Base-by-base conservation (phyloP, 2,113 vertebrate species). In the Otis tarda region DNA sequence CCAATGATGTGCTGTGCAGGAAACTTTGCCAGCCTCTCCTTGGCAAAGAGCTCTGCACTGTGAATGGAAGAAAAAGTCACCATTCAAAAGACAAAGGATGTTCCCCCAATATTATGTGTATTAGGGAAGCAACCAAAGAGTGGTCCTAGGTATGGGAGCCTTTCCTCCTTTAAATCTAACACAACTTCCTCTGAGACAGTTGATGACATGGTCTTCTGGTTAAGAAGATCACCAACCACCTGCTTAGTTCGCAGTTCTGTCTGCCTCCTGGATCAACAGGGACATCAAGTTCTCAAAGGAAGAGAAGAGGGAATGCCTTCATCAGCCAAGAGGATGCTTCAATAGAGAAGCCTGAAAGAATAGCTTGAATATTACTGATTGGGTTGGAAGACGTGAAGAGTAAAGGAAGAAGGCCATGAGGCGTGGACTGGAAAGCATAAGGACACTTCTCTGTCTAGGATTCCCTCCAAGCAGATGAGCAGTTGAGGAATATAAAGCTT, bases 1-100 rank as follows among this genome's bases (percentile, higher is more conserved):
- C 41, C 80, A 89, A 47, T 43, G 41, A 47, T 43, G 41, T 65
- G 33, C 27, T 80, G 27, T 68, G 83, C 68, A 90, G 69, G 71
- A 92, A 88, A 95, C 85, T 50, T 55, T 85, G 59, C 49, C 92
- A 84, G 41, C 14, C 23, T 75, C 68, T 90, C 65, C 70, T 78
- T 82, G 65, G 49, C 79, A 92, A 92, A 86, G 47, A 95, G 73
- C 20, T 68, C 60, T 90, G 30, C 76, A 84, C 37, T 76, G 53
- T 89, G 52, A 88, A 90, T 75, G 86, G 83, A 94, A 95, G 84
- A 55, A 95, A 69, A 90, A 92, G 49, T 65, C 88, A 87, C 80
- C 64, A 83, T 91, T 55, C 64, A 78, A 86, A 92, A 80, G 39
- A 84, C 39, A 68, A 2, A 45, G n/a, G 39, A 68, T 33, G 21